Conservation (phyloP, 1,140 invertebrate genomes). For the Dufourea novaeangliae region DNA sequence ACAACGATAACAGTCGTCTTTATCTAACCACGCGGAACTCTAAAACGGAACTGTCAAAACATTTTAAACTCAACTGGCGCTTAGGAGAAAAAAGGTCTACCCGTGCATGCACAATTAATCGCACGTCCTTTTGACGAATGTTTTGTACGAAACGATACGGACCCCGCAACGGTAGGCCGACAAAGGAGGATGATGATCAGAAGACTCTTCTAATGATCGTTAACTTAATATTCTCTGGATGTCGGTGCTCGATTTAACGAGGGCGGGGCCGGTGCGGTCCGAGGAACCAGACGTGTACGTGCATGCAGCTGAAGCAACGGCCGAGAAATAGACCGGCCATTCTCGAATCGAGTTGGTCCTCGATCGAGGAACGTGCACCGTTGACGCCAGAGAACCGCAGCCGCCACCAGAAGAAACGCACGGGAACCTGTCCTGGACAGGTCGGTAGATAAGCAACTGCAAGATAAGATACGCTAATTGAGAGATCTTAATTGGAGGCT, state of each 20-base stretch:
- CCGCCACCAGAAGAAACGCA: slow-evolving; percentile 42
- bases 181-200: not conserved
- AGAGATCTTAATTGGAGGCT: slow-evolving; percentile 75
- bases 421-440: slow-evolving; percentile 56
- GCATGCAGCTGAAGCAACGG: slow-evolving; percentile 47
- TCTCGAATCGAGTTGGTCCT: slow-evolving; percentile 23
- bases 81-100: too few relatives aligned
- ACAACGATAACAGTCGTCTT: too few relatives aligned
- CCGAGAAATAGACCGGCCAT: slow-evolving; percentile 50
- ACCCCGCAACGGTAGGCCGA: slow-evolving; percentile 6
- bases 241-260: slow-evolving; percentile 59
- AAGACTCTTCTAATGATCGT: slow-evolving; percentile 50
- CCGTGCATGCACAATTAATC: slow-evolving; percentile 24
- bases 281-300: slow-evolving; percentile 50
- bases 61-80: too few relatives aligned
- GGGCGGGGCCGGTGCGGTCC: slow-evolving; percentile 50
- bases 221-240: slow-evolving; percentile 55
- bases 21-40: too few relatives aligned
- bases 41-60: too few relatives aligned
- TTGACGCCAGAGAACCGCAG: slow-evolving; percentile 23
- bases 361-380: slow-evolving; percentile 37
- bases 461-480: slow-evolving; percentile 76
- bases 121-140: slow-evolving; percentile 14
- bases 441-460: slow-evolving; percentile 59
- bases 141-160: slow-evolving; percentile 23